Evolutionary conservation across 2,888 invertebrate species (phyloP).

Genomic region (Caradrina clavipalpis): DNA sequence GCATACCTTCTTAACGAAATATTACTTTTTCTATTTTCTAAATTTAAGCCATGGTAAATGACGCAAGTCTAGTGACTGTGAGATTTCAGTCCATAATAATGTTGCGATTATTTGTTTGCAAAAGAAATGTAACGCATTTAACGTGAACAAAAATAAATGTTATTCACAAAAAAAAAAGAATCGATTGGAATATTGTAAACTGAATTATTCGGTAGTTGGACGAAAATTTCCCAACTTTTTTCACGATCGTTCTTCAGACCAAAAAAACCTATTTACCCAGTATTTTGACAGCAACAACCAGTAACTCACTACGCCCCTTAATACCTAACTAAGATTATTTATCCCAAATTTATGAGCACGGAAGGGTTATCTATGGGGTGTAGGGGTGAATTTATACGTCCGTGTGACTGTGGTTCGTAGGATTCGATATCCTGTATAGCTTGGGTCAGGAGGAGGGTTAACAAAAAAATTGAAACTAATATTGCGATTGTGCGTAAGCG

Average conservation of each 20-base stretch:
- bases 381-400: constrained; percentile 79
- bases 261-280: constrained; percentile 50
- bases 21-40: too few species aligned
- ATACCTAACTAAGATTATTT: constrained; percentile 82
- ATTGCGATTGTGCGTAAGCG: too few species aligned
- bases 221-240: too few species aligned
- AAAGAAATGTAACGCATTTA: background rate
- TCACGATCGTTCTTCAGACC: background rate
- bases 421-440: constrained; percentile 77
- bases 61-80: too few species aligned
- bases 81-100: too few species aligned
- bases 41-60: too few species aligned
- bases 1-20: too few species aligned
- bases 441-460: constrained; percentile 56
- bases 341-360: constrained; percentile 80
- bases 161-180: background rate
- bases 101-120: background rate
- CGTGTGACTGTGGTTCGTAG: constrained; percentile 69
- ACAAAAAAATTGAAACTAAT: constrained; percentile 25
- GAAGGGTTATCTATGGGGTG: constrained; percentile 81
- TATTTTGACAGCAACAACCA: constrained; percentile 61
- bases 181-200: background rate
- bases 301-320: constrained; percentile 71
- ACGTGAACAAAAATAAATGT: background rate
- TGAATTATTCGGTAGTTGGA: background rate